Conservation (phyloP, 2,113 vertebrate genomes). For the Laterallus jamaicensis region DNA sequence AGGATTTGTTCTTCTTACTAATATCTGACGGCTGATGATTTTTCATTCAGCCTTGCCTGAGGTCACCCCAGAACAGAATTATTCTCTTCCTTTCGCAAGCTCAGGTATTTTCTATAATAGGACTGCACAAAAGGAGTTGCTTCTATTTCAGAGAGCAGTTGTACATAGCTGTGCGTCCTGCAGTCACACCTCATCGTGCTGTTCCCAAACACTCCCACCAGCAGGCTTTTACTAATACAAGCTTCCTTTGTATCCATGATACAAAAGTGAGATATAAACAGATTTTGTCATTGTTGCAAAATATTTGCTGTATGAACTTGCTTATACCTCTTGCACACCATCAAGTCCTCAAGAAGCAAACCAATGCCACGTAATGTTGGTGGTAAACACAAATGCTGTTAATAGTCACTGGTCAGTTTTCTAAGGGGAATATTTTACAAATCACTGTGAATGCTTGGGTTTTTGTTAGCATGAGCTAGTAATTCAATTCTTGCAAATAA, state of each 20-base stretch:
- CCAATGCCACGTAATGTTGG: neutral
- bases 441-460: neutral
- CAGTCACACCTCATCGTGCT: neutral
- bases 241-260: neutral
- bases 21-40: neutral
- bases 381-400: neutral
- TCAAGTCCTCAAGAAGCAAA: neutral
- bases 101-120: neutral
- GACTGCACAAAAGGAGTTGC: neutral
- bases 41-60: neutral
- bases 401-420: neutral
- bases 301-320: neutral
- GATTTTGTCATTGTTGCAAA: neutral
- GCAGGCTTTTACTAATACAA: neutral
- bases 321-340: neutral
- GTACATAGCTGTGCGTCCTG: neutral
- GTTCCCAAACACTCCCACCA: neutral
- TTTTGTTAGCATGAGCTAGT: neutral
- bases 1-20: neutral
- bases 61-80: neutral
- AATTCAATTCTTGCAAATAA: constrained; percentile 52
- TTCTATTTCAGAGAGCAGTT: neutral
- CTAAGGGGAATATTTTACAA: neutral
- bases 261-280: neutral
- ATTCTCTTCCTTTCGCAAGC: neutral